phyloP scores from a whole-genome alignment of 2,113 vertebrate species.

The Eurystomus gularis region DNA sequence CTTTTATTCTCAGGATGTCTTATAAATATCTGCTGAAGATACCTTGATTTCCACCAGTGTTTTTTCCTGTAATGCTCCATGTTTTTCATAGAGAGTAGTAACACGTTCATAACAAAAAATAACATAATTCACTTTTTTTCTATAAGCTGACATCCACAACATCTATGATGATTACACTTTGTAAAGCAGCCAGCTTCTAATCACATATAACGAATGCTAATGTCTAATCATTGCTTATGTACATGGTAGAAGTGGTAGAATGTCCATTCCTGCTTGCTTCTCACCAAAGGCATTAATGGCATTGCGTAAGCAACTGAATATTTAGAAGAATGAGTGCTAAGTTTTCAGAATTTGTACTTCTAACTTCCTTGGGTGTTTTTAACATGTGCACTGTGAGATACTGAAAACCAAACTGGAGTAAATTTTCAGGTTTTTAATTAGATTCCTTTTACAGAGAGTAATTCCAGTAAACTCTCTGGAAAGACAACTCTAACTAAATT shows the following conservation, averaged over 20 bases:
- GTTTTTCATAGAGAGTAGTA: not conserved
- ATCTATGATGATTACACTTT: not conserved
- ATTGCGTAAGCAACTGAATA: not conserved
- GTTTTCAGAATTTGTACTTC: not conserved
- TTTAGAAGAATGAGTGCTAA: not conserved
- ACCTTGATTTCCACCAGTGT: not conserved
- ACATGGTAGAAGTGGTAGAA: not conserved
- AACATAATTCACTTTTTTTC: not conserved
- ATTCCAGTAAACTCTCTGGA: not conserved
- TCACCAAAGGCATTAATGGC: not conserved
- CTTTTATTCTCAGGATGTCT: constrained; percentile 22
- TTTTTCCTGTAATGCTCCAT: not conserved
- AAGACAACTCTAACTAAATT: not conserved
- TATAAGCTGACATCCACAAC: not conserved
- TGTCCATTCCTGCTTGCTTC: not conserved
- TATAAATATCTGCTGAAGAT: not conserved
- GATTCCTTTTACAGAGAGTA: not conserved
- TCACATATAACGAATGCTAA: fast-evolving
- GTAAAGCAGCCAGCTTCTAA: not conserved
- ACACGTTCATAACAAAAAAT: not conserved
- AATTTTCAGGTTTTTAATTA: not conserved
- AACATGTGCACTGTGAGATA: not conserved
- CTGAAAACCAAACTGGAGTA: not conserved
- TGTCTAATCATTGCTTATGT: not conserved
- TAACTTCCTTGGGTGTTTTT: not conserved